phyloP scores from a whole-genome alignment of 1,140 invertebrate genomes.

The Drosophila pruinosa region DNA sequence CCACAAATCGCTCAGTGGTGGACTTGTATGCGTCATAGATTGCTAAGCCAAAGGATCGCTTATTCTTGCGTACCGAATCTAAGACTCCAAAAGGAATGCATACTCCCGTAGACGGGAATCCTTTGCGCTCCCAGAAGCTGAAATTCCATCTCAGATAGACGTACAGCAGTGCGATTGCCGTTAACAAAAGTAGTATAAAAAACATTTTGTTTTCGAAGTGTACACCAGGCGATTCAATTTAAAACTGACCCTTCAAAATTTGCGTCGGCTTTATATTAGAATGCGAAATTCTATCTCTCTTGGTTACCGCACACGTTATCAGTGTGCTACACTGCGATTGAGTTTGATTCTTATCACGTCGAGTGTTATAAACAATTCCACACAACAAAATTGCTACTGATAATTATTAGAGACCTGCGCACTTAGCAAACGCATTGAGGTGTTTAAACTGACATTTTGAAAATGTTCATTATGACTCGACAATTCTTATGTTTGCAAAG shows the following conservation, averaged over 20 bases:
- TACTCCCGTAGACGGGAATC: constrained; percentile 42
- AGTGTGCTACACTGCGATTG: no score
- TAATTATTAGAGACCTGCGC: no score
- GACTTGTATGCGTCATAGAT: constrained; percentile 66
- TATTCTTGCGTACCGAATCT: constrained; percentile 30
- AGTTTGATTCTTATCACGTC: no score
- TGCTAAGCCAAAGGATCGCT: constrained; percentile 63
- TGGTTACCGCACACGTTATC: no score
- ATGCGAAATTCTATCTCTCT: no score
- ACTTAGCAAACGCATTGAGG: no score
- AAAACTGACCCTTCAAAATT: constrained; percentile 24
- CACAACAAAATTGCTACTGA: no score
- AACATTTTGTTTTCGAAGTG: constrained; percentile 42
- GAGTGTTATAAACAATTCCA: no score
- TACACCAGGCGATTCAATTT: constrained; percentile 1
- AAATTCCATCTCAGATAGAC: constrained; percentile 61
- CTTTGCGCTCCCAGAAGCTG: constrained; percentile 69
- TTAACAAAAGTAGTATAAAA: constrained; percentile 35
- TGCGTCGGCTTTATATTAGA: constrained; percentile 38
- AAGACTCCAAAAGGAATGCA: constrained; percentile 72
- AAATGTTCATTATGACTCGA: no score
- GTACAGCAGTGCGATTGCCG: constrained; percentile 40
- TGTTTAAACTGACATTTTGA: no score
- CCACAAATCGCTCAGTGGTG: constrained; percentile 60
- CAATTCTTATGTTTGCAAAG: no score